These are phyloP conservation scores for Mola mola DNA, from an alignment of 2,113 vertebrate genomes.

Conservation along the genomic window DNA sequence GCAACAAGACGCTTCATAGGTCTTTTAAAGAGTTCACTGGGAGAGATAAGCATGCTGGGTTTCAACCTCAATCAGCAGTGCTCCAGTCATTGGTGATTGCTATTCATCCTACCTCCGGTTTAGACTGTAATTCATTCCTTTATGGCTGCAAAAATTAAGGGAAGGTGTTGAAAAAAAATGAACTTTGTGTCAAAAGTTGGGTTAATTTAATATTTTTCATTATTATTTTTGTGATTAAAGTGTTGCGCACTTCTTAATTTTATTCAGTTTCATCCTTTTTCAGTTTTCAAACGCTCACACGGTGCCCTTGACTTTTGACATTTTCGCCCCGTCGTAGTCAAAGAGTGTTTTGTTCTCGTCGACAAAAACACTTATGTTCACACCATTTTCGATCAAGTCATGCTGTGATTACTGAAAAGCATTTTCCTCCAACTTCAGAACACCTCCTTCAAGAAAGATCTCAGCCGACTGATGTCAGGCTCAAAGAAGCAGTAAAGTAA, in stretches of 20 bases:
- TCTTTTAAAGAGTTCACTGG: constrained; percentile 20
- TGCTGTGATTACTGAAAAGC: background rate
- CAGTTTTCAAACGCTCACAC: too few relatives aligned
- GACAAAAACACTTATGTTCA: too few relatives aligned
- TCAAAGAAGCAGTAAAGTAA: background rate
- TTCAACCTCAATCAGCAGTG: constrained; percentile 17
- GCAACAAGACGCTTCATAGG: constrained; percentile 10
- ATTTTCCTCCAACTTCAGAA: background rate
- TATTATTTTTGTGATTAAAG: too few relatives aligned
- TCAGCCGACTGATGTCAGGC: background rate
- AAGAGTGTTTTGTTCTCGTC: too few relatives aligned
- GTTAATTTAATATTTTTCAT: too few relatives aligned
- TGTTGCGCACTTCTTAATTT: too few relatives aligned
- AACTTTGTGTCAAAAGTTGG: too few relatives aligned
- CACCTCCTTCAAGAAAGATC: background rate
- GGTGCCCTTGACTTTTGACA: too few relatives aligned
- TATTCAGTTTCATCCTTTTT: too few relatives aligned
- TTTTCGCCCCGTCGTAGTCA: too few relatives aligned
- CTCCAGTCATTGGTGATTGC: constrained; percentile 1
- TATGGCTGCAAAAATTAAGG: background rate
- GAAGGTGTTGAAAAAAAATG: too few relatives aligned
- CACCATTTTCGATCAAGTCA: too few relatives aligned
- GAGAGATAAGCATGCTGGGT: constrained; percentile 19
- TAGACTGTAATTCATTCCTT: background rate
- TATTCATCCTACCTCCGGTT: background rate